These are phyloP conservation scores for Notamacropus eugenii DNA, from an alignment of 2,797 vertebrate genomes.

Conservation along the genomic window DNA sequence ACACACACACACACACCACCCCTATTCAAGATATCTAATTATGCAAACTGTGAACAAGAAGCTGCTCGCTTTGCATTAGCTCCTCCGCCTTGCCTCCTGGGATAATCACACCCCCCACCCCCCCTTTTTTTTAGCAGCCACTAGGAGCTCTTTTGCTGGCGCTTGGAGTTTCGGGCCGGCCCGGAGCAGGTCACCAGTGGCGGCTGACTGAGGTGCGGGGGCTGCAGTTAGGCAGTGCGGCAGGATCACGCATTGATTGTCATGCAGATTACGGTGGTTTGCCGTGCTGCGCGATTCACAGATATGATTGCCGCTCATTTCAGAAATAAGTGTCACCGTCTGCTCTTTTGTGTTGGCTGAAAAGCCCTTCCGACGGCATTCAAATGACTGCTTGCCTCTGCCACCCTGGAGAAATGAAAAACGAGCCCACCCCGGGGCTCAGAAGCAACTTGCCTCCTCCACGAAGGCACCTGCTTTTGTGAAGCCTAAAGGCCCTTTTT, in stretches of 20 bases:
- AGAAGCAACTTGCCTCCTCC: conserved; percentile 61
- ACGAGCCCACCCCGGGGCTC: conserved; percentile 61
- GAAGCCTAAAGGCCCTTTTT: conserved; percentile 38
- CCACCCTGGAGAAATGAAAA: conserved; percentile 72
- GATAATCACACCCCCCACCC: conserved; percentile 59
- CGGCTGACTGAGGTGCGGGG: conserved; percentile 70
- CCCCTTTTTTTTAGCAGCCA: conserved; percentile 61
- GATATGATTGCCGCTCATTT: conserved; percentile 84
- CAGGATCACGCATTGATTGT: conserved; percentile 71
- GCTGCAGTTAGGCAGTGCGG: conserved; percentile 71
- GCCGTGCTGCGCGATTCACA: conserved; percentile 79
- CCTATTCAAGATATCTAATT: conserved; percentile 77
- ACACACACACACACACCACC: too few species aligned
- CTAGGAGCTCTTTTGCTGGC: conserved; percentile 70
- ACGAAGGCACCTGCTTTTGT: conserved; percentile 53
- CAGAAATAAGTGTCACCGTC: conserved; percentile 81
- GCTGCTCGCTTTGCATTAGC: conserved; percentile 74
- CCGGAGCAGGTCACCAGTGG: conserved; percentile 69
- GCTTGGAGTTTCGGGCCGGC: conserved; percentile 62
- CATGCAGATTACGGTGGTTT: conserved; percentile 82
- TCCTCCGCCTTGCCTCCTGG: conserved; percentile 77
- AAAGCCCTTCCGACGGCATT: conserved; percentile 72
- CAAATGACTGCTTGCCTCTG: conserved; percentile 75
- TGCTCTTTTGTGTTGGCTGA: conserved; percentile 81
- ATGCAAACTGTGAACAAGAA: conserved; percentile 80